These are phyloP conservation scores for Aspidoscelis tigris DNA, from an alignment of 2,113 vertebrate species.

Conservation along the genomic window DNA sequence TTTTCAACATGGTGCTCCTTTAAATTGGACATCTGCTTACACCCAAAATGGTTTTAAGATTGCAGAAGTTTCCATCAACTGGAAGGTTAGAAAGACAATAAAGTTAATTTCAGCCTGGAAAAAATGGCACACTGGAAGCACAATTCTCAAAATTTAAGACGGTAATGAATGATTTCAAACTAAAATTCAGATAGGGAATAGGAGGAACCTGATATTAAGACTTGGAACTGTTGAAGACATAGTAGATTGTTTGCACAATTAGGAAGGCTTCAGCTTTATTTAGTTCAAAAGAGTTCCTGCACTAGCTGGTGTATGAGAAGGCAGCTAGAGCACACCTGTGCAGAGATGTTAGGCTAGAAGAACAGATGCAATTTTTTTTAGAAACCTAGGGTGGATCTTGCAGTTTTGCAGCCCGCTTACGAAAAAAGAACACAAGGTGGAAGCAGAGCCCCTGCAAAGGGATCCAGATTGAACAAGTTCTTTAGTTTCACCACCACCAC, in stretches of 20 bases:
- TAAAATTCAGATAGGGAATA: neutral
- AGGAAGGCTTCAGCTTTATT: neutral
- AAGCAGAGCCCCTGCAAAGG: too few species aligned
- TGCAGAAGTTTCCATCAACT: neutral
- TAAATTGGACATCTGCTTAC: constrained; percentile 7
- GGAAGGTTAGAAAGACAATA: neutral
- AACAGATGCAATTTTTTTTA: too few species aligned
- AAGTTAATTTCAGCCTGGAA: neutral
- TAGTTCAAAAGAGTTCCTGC: neutral
- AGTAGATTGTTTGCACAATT: neutral
- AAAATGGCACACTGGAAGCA: neutral
- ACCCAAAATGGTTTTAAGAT: neutral
- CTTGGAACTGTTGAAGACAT: neutral
- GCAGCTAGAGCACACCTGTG: neutral
- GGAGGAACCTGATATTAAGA: neutral
- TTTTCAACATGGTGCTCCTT: constrained; percentile 13
- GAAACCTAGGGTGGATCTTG: too few species aligned
- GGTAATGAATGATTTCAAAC: neutral
- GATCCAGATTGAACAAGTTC: too few species aligned
- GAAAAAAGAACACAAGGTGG: too few species aligned
- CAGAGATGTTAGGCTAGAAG: neutral
- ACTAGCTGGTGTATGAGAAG: too few species aligned
- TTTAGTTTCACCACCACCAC: too few species aligned
- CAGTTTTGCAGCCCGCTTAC: too few species aligned
- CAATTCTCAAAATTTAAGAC: too few species aligned